Conservation (phyloP, 2,797 vertebrate genomes). For the Acanthurus lineatus region DNA sequence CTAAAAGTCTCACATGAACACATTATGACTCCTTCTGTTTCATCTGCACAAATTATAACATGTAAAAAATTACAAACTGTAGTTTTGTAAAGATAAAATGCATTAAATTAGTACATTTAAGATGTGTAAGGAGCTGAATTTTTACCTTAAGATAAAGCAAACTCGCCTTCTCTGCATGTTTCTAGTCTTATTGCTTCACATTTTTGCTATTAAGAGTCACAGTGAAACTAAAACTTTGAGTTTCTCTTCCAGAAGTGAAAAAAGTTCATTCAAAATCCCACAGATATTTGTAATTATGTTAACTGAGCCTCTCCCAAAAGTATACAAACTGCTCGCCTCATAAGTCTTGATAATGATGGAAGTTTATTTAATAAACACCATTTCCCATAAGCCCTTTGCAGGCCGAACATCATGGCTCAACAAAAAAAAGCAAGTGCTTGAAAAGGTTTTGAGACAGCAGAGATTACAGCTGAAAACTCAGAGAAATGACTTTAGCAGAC, state of each 20-base stretch:
- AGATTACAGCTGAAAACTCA: background rate
- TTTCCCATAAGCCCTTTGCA: too few relatives aligned
- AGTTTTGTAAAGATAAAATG: conserved; percentile 1
- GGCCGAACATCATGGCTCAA: too few relatives aligned
- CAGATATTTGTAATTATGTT: too few relatives aligned
- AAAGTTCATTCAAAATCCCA: too few relatives aligned
- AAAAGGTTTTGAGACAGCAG: too few relatives aligned
- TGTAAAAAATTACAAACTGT: background rate
- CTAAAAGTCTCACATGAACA: background rate
- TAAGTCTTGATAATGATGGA: too few relatives aligned
- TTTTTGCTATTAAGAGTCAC: background rate
- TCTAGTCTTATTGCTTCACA: background rate
- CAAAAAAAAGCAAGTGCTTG: too few relatives aligned
- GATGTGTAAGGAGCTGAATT: background rate
- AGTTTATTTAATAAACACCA: too few relatives aligned
- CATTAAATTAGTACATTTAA: background rate
- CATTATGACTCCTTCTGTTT: background rate
- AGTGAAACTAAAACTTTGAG: background rate
- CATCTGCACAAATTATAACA: background rate
- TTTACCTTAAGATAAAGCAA: too few relatives aligned
- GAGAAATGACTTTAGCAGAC: background rate
- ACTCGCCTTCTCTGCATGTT: background rate
- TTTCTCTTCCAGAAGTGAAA: background rate
- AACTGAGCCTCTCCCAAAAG: too few relatives aligned
- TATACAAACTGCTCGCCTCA: too few relatives aligned